Evolutionary conservation across 2,888 invertebrate species (phyloP).

Genomic region (Norana najaformis): DNA sequence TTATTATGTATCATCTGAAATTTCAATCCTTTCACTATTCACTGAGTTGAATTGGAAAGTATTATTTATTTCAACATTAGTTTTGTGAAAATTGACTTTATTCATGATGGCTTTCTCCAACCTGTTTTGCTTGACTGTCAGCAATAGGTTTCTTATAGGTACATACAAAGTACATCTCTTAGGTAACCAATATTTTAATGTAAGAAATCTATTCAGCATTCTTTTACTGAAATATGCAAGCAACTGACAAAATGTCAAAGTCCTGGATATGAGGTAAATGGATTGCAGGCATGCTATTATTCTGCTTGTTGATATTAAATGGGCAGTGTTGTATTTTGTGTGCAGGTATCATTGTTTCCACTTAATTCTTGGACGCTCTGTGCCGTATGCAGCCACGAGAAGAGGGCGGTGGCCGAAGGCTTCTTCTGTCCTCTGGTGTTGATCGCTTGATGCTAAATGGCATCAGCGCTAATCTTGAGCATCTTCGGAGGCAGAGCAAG

Average conservation of each 20-base stretch:
- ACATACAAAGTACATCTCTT: not conserved
- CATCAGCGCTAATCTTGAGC: slow-evolving; percentile 23
- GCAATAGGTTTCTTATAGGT: not conserved
- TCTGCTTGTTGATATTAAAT: not conserved
- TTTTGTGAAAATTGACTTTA: no score
- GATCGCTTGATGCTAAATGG: slow-evolving; percentile 22
- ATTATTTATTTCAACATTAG: no score
- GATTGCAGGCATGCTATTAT: not conserved
- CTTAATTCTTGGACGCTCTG: not conserved
- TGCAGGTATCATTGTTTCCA: not conserved
- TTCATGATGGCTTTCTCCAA: no score
- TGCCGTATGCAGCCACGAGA: slow-evolving; percentile 20
- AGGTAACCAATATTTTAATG: not conserved
- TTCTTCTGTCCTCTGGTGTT: slow-evolving; percentile 22
- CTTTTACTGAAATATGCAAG: not conserved
- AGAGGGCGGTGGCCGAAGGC: slow-evolving; percentile 14
- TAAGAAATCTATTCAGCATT: not conserved
- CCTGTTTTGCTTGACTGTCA: not conserved
- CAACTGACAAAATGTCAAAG: not conserved
- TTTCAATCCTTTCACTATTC: not conserved
- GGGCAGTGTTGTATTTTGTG: not conserved
- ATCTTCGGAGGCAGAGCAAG: slow-evolving; percentile 6
- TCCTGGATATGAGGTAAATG: not conserved
- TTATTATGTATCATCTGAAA: not conserved
- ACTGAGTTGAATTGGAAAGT: no score